Base-by-base conservation (phyloP, 2,797 vertebrate genomes). In the Peromyscus melanophrys region DNA sequence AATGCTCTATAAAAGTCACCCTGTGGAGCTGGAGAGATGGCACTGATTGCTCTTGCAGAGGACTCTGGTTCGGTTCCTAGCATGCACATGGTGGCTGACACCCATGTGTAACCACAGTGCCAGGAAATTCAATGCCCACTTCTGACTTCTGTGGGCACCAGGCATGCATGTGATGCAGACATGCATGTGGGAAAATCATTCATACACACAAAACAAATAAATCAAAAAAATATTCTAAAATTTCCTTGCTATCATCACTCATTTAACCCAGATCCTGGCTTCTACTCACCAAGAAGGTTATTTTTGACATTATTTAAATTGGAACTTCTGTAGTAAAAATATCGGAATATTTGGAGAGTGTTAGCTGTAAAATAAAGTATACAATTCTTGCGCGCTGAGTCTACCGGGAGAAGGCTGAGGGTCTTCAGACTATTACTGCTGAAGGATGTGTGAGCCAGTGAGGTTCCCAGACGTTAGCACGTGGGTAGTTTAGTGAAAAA, bases 1-100 rank as follows among this genome's bases (percentile, higher is more conserved):
- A 95, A 34, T 97, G 34, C 65, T 93, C 84, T 81, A 21, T 84
- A 40, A 71, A 97, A 94, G 43, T 92, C 92, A 86, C 49, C 12
- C 13, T 9, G 1, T 52, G 31, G 31, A 69, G 12, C 13, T 52
- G 11, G 31, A 52, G 43, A 86, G 83, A 69, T 27, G 63, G 3
- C 5, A 49, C 31, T 49, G 83, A 43, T 5, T 52, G 4, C 3
- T 69, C 31, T 27, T 10, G 31, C 4, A 34, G 46, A 69, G 31
- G 63, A 69, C 46, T 69, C 63, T 69, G 63, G 63, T 69, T 86
- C 23, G 2, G 19, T n/a, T 85, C 12, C 29, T 43, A 34, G 83
- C 23, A 85, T 1, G 63, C 43, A 67, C 34, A 25, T 9, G 13
- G 34, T 17, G 31, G 6, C 63, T 69, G 21, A n/a, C 21, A 23